A percentile compares a stretch with the other conserved stretches of the same genome.
Conservation (phyloP, 2,113 vertebrate species). For the Heterotis niloticus region DNA sequence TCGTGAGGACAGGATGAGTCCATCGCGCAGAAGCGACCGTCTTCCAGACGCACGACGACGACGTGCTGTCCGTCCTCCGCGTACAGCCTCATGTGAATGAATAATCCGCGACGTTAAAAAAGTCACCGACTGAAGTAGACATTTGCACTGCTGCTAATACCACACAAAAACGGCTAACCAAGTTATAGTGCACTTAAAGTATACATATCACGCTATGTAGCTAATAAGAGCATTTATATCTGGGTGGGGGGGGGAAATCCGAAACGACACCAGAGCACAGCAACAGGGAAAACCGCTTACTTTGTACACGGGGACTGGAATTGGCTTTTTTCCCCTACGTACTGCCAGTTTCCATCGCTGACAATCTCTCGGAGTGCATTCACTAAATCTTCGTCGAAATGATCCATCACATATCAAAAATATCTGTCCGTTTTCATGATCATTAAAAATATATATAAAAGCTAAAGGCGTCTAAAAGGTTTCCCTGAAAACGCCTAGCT, state of each 20-base stretch:
- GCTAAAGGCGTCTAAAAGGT: too few species aligned
- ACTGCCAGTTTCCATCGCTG: conserved; percentile 50
- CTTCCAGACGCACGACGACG: conserved; percentile 49
- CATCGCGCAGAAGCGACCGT: conserved; percentile 58
- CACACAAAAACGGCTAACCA: neutral
- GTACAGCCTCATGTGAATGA: conserved; percentile 44
- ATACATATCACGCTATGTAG: neutral
- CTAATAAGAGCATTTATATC: too few species aligned
- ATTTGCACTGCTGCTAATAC: too few species aligned
- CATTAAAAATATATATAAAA: too few species aligned
- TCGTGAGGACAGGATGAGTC: conserved; percentile 62
- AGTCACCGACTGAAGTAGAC: neutral
- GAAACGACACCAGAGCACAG: neutral
- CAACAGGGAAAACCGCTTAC: conserved; percentile 30
- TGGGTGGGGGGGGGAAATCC: neutral
- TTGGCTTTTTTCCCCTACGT: conserved; percentile 43
- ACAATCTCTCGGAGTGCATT: conserved; percentile 53
- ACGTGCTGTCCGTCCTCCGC: conserved; percentile 58
- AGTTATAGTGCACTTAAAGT: neutral
- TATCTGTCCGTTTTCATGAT: neutral
- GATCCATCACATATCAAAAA: conserved; percentile 39
- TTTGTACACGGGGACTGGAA: conserved; percentile 54
- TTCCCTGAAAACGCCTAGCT: too few species aligned
- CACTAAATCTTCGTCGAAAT: conserved; percentile 53
- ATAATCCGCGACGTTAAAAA: neutral